Evolutionary conservation across 2,888 invertebrate species (phyloP), one percentile per base, ranked within the genome.

Genomic region (Parochlus steinenii): DNA sequence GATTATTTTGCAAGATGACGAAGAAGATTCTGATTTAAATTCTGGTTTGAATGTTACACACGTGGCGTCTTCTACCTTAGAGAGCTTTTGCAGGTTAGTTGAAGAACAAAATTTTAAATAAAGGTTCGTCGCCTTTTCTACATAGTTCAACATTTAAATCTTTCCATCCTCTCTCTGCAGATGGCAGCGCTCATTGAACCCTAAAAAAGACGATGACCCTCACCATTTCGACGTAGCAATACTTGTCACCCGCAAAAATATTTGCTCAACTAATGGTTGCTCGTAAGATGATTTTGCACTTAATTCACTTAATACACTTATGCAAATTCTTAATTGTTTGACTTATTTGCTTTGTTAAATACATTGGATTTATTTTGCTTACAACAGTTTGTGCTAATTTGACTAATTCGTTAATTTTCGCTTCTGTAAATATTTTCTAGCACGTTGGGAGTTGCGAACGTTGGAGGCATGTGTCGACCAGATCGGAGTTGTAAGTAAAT

Each of bases 191-290:
- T 64, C 63, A 31, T 59, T 76, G 40, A 87, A 87, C 55, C 76
- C 78, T 3, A 63, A 64, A 15, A 70, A 76, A 46, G 85, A 87
- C 49, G 62, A 69, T 10, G 76, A 87, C 57, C 85, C 86, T 2
- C 75, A 83, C 50, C 87, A 89, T 51, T 87, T 89, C 54, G 89
- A 89, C 52, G 85, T 86, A 5, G 89, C 86, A 26, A 74, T 89
- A 44, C 65, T 89, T 30, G 71, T 89, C 42, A 89, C 89, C 16
- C 72, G 79, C 48, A 71, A 71, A 53, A 75, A 75, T 53, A 77
- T 79, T 46, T 79, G 79, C 55, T 69, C 71, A 39, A 66, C 55
- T 42, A 54, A 55, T 41, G 57, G 58, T 44, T 58, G 58, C 48
- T 52, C 54, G 57, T 58, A 47, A 36, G 42, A 53, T n/a, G n/a